phyloP scores from a whole-genome alignment of 2,113 vertebrate species.

The Micromys minutus region DNA sequence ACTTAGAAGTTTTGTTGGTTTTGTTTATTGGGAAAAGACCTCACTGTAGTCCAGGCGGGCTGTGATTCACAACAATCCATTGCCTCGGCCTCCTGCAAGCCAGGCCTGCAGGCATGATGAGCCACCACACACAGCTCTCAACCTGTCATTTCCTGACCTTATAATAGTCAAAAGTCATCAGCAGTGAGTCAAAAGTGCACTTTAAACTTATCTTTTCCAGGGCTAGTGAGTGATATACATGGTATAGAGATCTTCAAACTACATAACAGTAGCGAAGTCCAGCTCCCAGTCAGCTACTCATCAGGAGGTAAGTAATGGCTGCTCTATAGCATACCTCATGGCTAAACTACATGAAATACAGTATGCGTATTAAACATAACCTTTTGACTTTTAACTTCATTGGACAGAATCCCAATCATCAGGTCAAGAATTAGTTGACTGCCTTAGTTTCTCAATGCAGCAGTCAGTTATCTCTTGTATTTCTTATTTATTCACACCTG shows the following conservation, averaged over 20 bases:
- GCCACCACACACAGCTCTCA: no score
- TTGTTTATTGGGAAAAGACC: not conserved
- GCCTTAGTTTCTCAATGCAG: not conserved
- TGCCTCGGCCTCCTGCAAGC: not conserved
- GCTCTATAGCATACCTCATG: not conserved
- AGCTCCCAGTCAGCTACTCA: not conserved
- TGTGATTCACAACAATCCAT: not conserved
- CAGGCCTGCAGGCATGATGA: not conserved
- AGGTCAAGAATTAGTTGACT: not conserved
- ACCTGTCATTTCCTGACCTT: not conserved
- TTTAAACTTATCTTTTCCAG: not conserved
- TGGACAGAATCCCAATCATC: not conserved
- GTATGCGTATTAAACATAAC: not conserved
- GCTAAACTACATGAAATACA: not conserved
- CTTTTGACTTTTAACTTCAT: not conserved
- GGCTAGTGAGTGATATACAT: not conserved
- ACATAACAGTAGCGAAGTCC: not conserved
- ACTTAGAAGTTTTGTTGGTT: not conserved
- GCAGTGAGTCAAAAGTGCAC: not conserved
- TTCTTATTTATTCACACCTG: not conserved
- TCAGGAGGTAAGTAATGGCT: not conserved
- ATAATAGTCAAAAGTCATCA: not conserved
- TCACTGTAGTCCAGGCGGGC: not conserved
- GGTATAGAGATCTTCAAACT: not conserved
- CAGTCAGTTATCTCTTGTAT: not conserved